These are phyloP conservation scores for Platerodrilus igneus DNA, from an alignment of 2,888 invertebrate species.

Conservation along the genomic window DNA sequence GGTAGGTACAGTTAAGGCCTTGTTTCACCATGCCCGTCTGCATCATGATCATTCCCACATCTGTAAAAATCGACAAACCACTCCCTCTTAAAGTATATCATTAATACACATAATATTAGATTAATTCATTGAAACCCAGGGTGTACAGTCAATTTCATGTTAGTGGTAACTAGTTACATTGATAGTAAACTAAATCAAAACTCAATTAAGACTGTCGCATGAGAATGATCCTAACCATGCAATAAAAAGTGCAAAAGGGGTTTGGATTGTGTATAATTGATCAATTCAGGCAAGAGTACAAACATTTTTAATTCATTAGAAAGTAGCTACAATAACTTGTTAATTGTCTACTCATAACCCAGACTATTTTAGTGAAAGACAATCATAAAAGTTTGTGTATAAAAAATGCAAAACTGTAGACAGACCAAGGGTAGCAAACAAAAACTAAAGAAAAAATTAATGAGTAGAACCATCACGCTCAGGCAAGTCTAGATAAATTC, in stretches of 20 bases:
- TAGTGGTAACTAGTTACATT: slow-evolving; percentile 22
- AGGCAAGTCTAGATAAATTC: slow-evolving; percentile 48
- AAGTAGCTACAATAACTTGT: slow-evolving; percentile 18
- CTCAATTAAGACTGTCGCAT: slow-evolving; percentile 16
- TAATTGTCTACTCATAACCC: slow-evolving; percentile 23
- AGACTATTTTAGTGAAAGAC: slow-evolving; percentile 24
- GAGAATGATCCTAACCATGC: slow-evolving; percentile 42
- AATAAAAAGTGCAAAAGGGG: slow-evolving; percentile 46
- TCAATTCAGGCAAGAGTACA: slow-evolving; percentile 35
- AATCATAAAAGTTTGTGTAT: slow-evolving; percentile 28
- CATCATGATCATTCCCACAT: slow-evolving; percentile 97
- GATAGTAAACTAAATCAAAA: slow-evolving; percentile 23
- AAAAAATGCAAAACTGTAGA: slow-evolving; percentile 32
- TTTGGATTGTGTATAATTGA: slow-evolving; percentile 46
- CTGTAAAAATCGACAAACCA: slow-evolving; percentile 69
- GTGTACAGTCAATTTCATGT: slow-evolving; percentile 23
- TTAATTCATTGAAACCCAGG: slow-evolving; percentile 33
- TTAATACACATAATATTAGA: slow-evolving; percentile 10
- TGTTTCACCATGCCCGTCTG: slow-evolving; percentile 94
- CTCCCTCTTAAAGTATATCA: slow-evolving; percentile 29
- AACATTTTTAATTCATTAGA: slow-evolving; percentile 18
- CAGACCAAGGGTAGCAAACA: slow-evolving; percentile 35
- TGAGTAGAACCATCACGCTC: slow-evolving; percentile 47
- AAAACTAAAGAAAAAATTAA: slow-evolving; percentile 31
- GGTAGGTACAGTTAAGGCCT: slow-evolving; percentile 67